These are phyloP conservation scores for Alentia gelatinosa DNA, from an alignment of 2,888 invertebrate species.

Conservation along the genomic window DNA sequence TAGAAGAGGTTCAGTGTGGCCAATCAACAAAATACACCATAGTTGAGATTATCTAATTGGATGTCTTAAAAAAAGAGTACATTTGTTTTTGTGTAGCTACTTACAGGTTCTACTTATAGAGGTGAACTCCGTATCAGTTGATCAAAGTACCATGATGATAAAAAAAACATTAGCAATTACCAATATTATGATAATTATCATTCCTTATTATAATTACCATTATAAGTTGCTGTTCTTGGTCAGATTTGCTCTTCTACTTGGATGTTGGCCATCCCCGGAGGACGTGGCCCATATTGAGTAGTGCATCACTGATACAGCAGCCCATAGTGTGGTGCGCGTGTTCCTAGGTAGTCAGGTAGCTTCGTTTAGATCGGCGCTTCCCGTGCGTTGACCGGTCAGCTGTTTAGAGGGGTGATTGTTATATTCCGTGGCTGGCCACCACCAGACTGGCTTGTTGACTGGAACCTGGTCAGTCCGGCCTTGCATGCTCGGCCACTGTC, in stretches of 20 bases:
- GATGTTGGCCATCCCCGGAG: constrained; percentile 19
- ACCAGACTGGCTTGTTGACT: neutral
- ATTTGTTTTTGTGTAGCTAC: neutral
- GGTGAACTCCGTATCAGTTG: neutral
- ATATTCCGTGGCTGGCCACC: neutral
- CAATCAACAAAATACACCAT: constrained; percentile 14
- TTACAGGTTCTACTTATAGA: neutral
- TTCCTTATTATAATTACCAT: neutral
- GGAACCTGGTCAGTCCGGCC: neutral
- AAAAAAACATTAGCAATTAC: neutral
- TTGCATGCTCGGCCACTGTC: neutral
- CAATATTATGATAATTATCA: neutral
- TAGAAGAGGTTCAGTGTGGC: neutral
- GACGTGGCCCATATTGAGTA: constrained; percentile 3
- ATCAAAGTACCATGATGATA: neutral
- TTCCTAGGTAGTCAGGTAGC: neutral
- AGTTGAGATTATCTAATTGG: constrained; percentile 25
- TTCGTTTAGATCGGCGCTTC: neutral
- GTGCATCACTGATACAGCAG: neutral
- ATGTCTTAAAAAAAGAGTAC: neutral
- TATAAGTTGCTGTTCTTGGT: neutral
- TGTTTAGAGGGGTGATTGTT: neutral
- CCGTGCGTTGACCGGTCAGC: neutral
- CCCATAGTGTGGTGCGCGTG: neutral
- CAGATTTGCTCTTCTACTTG: no score